phyloP scores from a whole-genome alignment of 2,113 vertebrate species.

The Illadopsis cleaveri region DNA sequence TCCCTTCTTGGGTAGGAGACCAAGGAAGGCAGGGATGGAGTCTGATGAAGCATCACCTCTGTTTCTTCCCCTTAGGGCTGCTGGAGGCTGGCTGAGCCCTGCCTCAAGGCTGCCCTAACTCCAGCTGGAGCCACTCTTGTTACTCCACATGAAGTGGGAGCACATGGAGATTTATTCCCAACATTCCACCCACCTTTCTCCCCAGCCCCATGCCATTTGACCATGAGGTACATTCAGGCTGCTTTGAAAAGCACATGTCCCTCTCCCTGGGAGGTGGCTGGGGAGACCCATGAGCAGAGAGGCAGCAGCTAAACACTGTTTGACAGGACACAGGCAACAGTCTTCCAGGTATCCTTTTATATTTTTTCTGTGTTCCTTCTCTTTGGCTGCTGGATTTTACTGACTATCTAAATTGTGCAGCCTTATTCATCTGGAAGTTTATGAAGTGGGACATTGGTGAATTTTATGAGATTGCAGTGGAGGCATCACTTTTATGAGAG shows the following conservation, averaged over 20 bases:
- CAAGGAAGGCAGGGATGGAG: background rate
- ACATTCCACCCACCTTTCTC: too few species aligned
- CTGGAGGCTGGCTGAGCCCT: background rate
- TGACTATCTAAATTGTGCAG: background rate
- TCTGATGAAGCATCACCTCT: background rate
- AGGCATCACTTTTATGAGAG: background rate
- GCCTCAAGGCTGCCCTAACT: background rate
- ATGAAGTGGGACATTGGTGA: background rate
- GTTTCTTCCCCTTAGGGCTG: background rate
- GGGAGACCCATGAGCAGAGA: background rate
- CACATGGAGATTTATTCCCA: background rate
- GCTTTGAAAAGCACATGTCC: background rate
- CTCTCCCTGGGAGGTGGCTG: background rate
- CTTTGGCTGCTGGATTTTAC: background rate
- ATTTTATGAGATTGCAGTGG: background rate
- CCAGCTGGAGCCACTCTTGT: background rate
- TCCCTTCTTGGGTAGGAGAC: background rate
- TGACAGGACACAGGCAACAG: background rate
- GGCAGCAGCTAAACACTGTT: background rate
- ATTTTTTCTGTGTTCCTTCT: background rate
- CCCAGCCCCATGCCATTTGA: background rate
- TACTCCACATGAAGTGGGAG: background rate
- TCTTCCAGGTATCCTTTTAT: background rate
- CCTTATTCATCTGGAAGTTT: background rate
- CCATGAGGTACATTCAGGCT: background rate